These are phyloP conservation scores for Oceanodroma leucorhoa DNA, from an alignment of 2,797 vertebrate genomes.

Conservation along the genomic window DNA sequence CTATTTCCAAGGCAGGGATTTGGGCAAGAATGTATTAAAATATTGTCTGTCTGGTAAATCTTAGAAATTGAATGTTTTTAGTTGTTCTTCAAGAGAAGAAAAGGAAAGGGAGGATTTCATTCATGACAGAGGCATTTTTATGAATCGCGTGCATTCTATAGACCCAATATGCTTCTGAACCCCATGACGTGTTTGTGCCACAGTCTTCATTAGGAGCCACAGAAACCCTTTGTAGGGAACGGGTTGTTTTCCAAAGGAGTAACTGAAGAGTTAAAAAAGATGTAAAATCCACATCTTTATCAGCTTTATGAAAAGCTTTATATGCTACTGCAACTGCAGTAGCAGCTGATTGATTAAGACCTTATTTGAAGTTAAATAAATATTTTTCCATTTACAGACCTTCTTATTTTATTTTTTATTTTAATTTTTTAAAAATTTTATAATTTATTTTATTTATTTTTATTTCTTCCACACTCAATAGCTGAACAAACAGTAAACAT, in stretches of 20 bases:
- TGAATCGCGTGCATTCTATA: accelerated
- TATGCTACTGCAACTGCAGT: not conserved
- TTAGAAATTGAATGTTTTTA: not conserved
- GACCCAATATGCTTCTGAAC: not conserved
- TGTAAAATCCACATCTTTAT: not conserved
- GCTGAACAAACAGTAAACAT: not conserved
- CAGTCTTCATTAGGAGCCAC: not conserved
- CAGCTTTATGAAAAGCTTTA: not conserved
- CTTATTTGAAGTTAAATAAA: not conserved
- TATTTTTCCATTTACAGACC: not conserved
- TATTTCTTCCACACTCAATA: not conserved
- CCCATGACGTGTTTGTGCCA: not conserved
- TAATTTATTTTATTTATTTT: not conserved
- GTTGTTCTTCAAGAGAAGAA: not conserved
- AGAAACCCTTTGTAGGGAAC: not conserved
- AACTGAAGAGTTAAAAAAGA: not conserved
- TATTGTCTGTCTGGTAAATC: not conserved
- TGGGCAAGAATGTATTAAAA: not conserved
- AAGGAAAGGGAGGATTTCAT: not conserved
- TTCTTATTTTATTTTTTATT: not conserved
- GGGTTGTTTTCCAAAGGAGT: not conserved
- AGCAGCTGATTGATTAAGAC: not conserved
- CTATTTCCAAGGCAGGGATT: not conserved
- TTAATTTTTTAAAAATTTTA: not conserved
- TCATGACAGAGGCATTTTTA: not conserved